These are phyloP conservation scores for Ctenodactylus gundi DNA, from an alignment of 2,113 vertebrate species.

Conservation along the genomic window DNA sequence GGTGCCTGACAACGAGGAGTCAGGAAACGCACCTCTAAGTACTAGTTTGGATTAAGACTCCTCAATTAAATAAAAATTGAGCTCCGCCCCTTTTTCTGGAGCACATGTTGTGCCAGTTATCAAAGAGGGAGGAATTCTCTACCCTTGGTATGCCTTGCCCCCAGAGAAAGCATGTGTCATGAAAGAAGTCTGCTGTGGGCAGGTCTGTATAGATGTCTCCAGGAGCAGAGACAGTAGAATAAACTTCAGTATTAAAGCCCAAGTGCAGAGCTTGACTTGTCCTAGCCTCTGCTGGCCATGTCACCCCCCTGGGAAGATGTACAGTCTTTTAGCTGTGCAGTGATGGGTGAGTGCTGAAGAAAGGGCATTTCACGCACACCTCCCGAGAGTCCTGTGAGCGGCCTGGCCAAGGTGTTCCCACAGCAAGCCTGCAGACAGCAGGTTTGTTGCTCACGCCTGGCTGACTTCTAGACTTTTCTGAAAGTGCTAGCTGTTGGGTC, in stretches of 20 bases:
- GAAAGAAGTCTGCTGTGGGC: neutral
- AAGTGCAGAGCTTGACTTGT: neutral
- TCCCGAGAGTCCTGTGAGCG: neutral
- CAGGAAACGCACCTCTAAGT: rapidly evolving
- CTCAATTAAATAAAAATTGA: neutral
- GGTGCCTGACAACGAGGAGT: neutral
- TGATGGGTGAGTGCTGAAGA: no score
- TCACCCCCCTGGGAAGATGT: rapidly evolving
- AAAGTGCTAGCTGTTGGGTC: neutral
- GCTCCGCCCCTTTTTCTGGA: rapidly evolving
- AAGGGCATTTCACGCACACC: rapidly evolving
- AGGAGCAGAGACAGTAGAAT: neutral
- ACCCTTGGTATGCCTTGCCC: rapidly evolving
- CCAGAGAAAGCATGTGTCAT: neutral
- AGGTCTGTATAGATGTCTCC: neutral
- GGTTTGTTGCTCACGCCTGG: neutral
- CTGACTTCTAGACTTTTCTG: neutral
- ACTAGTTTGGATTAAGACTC: neutral
- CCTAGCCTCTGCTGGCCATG: rapidly evolving
- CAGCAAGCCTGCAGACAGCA: neutral
- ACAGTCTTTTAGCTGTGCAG: neutral
- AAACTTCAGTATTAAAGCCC: neutral
- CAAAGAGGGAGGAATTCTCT: neutral
- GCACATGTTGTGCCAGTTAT: neutral
- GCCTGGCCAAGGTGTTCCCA: neutral